phyloP scores from a whole-genome alignment of 2,888 invertebrate species.

The Tillus elongatus region DNA sequence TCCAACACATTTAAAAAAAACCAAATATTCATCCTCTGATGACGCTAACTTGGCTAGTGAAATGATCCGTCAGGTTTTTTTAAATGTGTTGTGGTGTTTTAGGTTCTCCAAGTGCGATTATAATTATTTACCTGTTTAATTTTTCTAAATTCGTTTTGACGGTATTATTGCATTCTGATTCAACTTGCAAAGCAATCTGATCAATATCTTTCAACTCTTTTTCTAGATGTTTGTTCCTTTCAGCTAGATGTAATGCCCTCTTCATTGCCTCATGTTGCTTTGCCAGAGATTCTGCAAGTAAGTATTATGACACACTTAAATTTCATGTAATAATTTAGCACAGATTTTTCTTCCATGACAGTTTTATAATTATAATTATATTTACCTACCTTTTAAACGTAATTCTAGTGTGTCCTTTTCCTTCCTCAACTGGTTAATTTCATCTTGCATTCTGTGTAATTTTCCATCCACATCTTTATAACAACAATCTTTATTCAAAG shows the following conservation, averaged over 20 bases:
- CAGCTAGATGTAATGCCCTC: constrained; percentile 62
- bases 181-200: constrained; percentile 62
- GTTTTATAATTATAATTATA: constrained; percentile 5
- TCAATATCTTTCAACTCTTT: constrained; percentile 65
- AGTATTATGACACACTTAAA: too few species aligned
- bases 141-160: constrained; percentile 51
- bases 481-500: constrained; percentile 57
- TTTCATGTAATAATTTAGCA: too few species aligned
- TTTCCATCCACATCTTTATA: constrained; percentile 49
- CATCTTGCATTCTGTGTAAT: constrained; percentile 42
- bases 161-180: constrained; percentile 65
- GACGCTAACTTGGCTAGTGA: too few species aligned
- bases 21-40: too few species aligned
- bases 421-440: constrained; percentile 51
- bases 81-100: too few species aligned
- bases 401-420: constrained; percentile 51
- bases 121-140: constrained; percentile 41
- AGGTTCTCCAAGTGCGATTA: too few species aligned
- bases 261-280: constrained; percentile 78
- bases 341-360: background rate
- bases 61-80: too few species aligned
- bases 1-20: too few species aligned
- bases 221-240: constrained; percentile 60
- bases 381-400: constrained; percentile 43
- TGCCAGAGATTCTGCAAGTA: constrained; percentile 45